Percentiles rank a stretch among this genome's conserved stretches.
phyloP scores from a whole-genome alignment of 1,140 invertebrate species.

The Bathynomus jamesi region DNA sequence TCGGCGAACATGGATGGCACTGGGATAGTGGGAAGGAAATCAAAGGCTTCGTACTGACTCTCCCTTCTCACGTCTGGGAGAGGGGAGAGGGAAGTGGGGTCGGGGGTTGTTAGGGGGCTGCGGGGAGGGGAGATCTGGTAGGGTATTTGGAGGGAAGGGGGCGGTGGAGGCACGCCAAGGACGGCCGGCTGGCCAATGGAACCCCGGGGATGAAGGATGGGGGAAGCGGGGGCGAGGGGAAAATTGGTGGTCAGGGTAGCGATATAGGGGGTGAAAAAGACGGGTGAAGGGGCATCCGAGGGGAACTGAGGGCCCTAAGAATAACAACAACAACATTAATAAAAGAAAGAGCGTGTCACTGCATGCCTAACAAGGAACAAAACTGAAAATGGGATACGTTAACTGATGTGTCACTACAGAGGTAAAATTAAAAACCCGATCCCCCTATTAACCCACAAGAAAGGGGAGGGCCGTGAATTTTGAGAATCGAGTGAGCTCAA shows the following conservation, averaged over 20 bases:
- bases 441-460: too few relatives aligned
- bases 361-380: too few relatives aligned
- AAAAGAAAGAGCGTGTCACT: too few relatives aligned
- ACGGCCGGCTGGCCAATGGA: slow-evolving; percentile 2
- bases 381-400: too few relatives aligned
- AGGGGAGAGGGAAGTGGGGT: slow-evolving; percentile 52
- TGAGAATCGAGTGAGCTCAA: too few relatives aligned
- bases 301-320: slow-evolving; percentile 33
- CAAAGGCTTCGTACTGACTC: slow-evolving; percentile 49
- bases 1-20: slow-evolving; percentile 66
- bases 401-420: too few relatives aligned
- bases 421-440: too few relatives aligned
- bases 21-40: slow-evolving; percentile 48
- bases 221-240: slow-evolving; percentile 51
- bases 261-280: slow-evolving; percentile 15
- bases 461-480: too few relatives aligned
- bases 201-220: slow-evolving; percentile 35
- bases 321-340: slow-evolving; percentile 2
- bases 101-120: not conserved
- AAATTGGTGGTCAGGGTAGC: slow-evolving; percentile 52
- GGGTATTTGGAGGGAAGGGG: slow-evolving; percentile 14
- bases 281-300: slow-evolving; percentile 34
- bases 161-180: slow-evolving; percentile 8
- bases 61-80: slow-evolving; percentile 58
- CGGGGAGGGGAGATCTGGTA: slow-evolving; percentile 5